Evolutionary conservation across 2,888 invertebrate genomes (phyloP).

Genomic region (Boloria euphrosyne): DNA sequence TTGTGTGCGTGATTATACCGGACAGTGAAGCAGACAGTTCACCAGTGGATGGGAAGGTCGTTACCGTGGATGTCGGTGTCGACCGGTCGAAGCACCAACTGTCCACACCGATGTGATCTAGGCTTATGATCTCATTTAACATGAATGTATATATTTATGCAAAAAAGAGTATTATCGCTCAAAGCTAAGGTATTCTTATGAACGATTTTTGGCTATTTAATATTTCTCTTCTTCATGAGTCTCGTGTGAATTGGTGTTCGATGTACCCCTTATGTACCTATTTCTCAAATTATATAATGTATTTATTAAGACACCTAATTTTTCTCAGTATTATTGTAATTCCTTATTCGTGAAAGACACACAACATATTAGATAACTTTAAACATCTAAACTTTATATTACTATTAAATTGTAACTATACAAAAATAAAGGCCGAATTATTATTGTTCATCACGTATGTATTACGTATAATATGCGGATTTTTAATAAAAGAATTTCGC

Average conservation of each 20-base stretch:
- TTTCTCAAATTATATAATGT: conserved; percentile 24
- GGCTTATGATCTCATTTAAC: conserved; percentile 12
- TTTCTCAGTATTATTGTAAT: conserved; percentile 10
- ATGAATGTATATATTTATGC: conserved; percentile 25
- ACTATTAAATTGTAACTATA: too few relatives aligned
- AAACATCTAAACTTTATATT: too few relatives aligned
- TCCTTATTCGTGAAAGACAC: conserved; percentile 2
- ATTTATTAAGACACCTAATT: conserved; percentile 24
- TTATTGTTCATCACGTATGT: too few relatives aligned
- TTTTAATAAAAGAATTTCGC: too few relatives aligned
- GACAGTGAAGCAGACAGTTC: conserved; percentile 87
- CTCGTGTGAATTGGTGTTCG: conserved; percentile 35
- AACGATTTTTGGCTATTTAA: conserved; percentile 34
- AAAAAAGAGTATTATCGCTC: conserved; percentile 34
- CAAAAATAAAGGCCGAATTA: too few relatives aligned
- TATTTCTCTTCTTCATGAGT: conserved; percentile 34
- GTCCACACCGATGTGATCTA: conserved; percentile 74
- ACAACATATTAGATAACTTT: neutral
- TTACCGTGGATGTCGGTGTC: conserved; percentile 84
- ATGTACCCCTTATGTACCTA: conserved; percentile 34
- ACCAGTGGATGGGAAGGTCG: conserved; percentile 82
- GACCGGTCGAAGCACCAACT: conserved; percentile 77
- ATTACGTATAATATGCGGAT: too few relatives aligned
- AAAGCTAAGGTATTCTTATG: conserved; percentile 39
- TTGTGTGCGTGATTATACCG: conserved; percentile 96